Evolutionary conservation across 2,113 vertebrate genomes (phyloP).

Genomic region (Agapornis roseicollis): DNA sequence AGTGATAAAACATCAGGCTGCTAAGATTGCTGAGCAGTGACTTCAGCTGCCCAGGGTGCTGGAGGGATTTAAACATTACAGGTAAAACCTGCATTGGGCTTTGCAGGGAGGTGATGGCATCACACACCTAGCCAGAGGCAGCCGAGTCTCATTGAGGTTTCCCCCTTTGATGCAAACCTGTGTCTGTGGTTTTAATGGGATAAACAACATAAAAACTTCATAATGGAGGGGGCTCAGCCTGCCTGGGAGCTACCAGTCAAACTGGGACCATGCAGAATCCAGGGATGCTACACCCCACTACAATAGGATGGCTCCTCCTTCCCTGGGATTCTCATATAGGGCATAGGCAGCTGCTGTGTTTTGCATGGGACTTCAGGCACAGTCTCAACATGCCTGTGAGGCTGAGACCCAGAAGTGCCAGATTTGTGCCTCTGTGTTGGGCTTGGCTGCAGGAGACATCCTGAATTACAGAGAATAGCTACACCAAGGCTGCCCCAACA

Average conservation of each 20-base stretch:
- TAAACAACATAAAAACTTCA: neutral
- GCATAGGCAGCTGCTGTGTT: neutral
- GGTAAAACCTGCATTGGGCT: neutral
- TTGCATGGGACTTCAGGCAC: rapidly evolving
- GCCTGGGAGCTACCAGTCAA: neutral
- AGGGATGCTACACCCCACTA: neutral
- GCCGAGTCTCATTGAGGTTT: rapidly evolving
- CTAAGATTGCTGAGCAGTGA: neutral
- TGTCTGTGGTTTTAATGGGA: rapidly evolving
- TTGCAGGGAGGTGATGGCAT: neutral
- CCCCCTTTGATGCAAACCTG: neutral
- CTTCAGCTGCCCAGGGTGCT: neutral
- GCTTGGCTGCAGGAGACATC: neutral
- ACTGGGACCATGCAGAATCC: neutral
- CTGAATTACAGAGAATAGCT: neutral
- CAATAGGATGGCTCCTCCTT: neutral
- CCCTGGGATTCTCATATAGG: rapidly evolving
- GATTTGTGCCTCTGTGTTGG: neutral
- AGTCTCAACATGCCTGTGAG: rapidly evolving
- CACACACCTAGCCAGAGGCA: neutral
- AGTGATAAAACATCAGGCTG: neutral
- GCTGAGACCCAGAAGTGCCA: neutral
- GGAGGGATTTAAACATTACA: neutral
- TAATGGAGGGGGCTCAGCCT: rapidly evolving
- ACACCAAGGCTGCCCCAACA: neutral